A percentile compares a stretch with the other conserved stretches of the same genome.
Conservation (phyloP, 1,140 invertebrate species). For the Kradibia gibbosae region DNA sequence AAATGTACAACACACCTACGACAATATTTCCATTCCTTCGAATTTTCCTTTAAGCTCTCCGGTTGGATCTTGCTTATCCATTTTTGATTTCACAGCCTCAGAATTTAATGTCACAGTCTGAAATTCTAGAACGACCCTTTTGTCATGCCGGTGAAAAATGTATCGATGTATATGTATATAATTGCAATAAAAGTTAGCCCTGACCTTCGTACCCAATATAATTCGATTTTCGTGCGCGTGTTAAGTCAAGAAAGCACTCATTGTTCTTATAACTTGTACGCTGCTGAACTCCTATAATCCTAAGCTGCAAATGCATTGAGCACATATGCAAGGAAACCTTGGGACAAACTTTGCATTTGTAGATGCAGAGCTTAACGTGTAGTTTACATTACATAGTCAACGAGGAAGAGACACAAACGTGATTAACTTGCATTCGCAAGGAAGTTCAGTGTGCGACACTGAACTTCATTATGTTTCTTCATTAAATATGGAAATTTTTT, state of each 20-base stretch:
- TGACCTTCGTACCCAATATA: background rate
- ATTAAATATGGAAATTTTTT: slow-evolving; percentile 39
- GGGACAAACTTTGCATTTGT: slow-evolving; percentile 15
- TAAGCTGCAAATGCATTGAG: slow-evolving; percentile 23
- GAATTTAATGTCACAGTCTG: too few relatives aligned
- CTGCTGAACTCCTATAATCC: background rate
- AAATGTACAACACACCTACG: background rate
- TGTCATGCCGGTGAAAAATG: too few relatives aligned
- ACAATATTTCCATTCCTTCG: background rate
- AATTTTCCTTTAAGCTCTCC: background rate
- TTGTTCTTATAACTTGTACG: background rate
- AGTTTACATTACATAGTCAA: background rate
- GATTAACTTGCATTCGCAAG: slow-evolving; percentile 30
- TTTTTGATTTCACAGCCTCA: too few relatives aligned
- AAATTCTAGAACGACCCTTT: too few relatives aligned
- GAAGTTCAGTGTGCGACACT: background rate
- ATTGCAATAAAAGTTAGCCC: too few relatives aligned
- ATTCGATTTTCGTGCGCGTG: background rate
- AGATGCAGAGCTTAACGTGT: background rate
- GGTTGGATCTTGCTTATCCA: background rate
- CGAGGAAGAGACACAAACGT: slow-evolving; percentile 14
- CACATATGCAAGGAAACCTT: slow-evolving; percentile 9
- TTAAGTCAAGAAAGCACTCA: background rate
- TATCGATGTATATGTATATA: too few relatives aligned
- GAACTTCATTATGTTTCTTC: slow-evolving; percentile 27